A percentile compares a stretch with the other conserved stretches of the same genome.
Conservation (phyloP, 2,797 vertebrate species). For the Artibeus jamaicensis region DNA sequence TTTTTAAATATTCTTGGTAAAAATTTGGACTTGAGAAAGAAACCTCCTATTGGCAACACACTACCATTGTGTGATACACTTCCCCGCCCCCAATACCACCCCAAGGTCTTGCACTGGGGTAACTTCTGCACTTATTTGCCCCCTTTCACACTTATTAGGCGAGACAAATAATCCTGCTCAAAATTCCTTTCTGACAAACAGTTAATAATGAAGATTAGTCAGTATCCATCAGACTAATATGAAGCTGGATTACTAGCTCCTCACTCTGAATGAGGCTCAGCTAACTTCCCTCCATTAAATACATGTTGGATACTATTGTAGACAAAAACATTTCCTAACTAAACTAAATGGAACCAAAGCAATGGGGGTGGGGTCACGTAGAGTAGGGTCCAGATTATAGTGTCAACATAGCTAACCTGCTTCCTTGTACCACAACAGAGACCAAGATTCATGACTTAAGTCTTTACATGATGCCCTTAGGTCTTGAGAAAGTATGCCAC, state of each 20-base stretch:
- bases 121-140: neutral
- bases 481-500: neutral
- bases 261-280: neutral
- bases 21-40: neutral
- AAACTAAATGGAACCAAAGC: neutral
- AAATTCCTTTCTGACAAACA: neutral
- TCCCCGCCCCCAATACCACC: neutral
- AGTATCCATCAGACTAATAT: neutral
- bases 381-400: neutral
- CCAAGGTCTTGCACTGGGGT: neutral
- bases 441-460: neutral
- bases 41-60: neutral
- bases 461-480: neutral
- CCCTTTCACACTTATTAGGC: neutral
- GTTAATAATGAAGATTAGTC: neutral
- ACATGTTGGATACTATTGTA: neutral
- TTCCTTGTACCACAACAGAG: neutral
- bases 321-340: neutral
- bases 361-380: fast-evolving
- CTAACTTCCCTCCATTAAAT: neutral
- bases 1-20: neutral
- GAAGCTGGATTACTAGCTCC: neutral
- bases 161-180: neutral
- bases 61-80: neutral
- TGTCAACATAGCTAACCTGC: neutral